Conservation (phyloP, 2,113 vertebrate species). For the Prionailurus viverrinus region DNA sequence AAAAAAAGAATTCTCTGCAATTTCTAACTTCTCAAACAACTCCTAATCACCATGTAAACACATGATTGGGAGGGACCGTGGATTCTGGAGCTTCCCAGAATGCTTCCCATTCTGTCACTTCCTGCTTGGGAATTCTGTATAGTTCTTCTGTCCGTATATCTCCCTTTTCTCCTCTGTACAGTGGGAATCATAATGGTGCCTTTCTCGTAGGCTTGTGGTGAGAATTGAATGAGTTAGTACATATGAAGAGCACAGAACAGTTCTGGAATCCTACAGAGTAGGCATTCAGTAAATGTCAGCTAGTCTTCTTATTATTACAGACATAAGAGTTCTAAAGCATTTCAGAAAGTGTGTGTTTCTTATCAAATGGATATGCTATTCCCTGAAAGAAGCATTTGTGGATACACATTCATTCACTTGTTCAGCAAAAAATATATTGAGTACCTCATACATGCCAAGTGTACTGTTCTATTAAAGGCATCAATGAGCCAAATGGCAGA, state of each 20-base stretch:
- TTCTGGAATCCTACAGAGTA: not conserved
- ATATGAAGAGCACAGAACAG: not conserved
- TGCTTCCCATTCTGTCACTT: not conserved
- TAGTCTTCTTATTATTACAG: not conserved
- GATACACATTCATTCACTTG: not conserved
- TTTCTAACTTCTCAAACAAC: not conserved
- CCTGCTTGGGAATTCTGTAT: not conserved
- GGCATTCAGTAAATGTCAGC: not conserved
- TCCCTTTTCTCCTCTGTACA: not conserved
- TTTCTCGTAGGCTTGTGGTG: not conserved
- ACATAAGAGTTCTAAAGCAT: not conserved
- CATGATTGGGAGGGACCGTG: not conserved
- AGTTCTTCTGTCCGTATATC: not conserved
- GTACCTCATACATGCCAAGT: not conserved
- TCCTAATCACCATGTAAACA: not conserved
- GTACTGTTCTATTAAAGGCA: not conserved
- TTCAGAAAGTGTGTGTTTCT: not conserved
- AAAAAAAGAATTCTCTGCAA: not conserved
- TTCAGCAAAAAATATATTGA: slow-evolving; percentile 27
- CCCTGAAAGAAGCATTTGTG: not conserved
- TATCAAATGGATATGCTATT: not conserved
- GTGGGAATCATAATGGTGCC: not conserved
- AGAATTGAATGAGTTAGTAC: not conserved
- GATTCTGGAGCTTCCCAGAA: not conserved
- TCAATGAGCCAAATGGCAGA: not conserved